Base-by-base conservation (phyloP, 1,140 invertebrate species). In the Melitaea cinxia region DNA sequence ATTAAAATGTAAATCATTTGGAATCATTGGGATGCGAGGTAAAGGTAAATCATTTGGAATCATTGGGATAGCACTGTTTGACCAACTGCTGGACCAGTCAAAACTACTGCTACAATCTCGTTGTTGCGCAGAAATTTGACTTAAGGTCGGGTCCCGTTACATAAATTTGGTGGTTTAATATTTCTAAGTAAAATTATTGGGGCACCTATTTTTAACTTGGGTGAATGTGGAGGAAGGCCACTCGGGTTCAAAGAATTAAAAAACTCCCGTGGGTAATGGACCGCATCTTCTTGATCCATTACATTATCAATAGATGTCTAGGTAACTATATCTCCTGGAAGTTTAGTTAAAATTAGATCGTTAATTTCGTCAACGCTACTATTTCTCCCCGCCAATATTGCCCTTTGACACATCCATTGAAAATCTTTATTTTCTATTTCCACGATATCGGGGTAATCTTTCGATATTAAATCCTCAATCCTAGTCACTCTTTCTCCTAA, bases 331-430 rank as follows among this genome's bases (percentile, higher is more conserved):
- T 70, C 61, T 65, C 65, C 72, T 50, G 68, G 59, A 50, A 69
- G 58, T 33, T 33, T 33, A 33, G 6, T 33, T 7, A 33, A 33
- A 64, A 56, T 68, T 47, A 61, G 21, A 23, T 53, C 14, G 35
- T 72, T 67, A 17, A 66, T 60, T 64, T 59, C 55, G 28, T 65
- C 39, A n/a, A 62, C 65, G 49, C 30, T 49, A 39, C 49, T 60
- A 37, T 80, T 78, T 67, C 45, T 74, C 1, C 77, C 64, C 6
- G 77, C 69, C 21, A 82, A 70, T 65, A 83, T 84, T 64, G 77
- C 73, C 57, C 83, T 68, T 73, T 87, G 68, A 65, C 75, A 68
- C 56, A 88, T 59, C 78, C 77, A 88, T 50, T 75, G 54, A 58
- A 78, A 17, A 55, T 28, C 63, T 23, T 56, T 52, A 66, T 64